A percentile compares a stretch with the other conserved stretches of the same genome.
Conservation (phyloP, 2,797 vertebrate species). For the Pantherophis vulpinus region DNA sequence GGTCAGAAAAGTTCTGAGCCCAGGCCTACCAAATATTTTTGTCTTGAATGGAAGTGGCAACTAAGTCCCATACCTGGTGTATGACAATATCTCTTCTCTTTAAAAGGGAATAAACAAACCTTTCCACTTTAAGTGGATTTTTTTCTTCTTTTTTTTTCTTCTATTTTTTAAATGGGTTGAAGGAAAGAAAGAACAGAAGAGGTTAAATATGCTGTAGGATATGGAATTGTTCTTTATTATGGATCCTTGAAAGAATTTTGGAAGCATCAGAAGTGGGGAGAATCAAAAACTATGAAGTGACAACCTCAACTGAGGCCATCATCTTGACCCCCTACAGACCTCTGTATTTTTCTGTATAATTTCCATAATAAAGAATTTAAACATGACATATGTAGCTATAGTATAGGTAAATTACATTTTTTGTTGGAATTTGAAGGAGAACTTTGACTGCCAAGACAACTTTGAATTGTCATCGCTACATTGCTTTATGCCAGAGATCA, state of each 20-base stretch:
- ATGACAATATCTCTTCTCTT: conserved; percentile 58
- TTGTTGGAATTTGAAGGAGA: not conserved
- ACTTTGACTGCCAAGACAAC: conserved; percentile 58
- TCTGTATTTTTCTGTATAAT: conserved; percentile 52
- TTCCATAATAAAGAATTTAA: conserved; percentile 63
- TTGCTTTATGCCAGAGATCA: conserved; percentile 57
- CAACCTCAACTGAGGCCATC: not conserved
- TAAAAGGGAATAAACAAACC: conserved; percentile 52
- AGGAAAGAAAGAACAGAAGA: conserved; percentile 35
- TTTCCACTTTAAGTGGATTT: conserved; percentile 48
- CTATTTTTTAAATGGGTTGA: conserved; percentile 41
- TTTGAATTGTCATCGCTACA: conserved; percentile 62
- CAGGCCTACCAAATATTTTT: not conserved
- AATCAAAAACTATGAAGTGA: not conserved
- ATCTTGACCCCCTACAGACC: not conserved
- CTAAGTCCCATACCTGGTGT: conserved; percentile 59
- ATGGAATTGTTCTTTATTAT: conserved; percentile 44
- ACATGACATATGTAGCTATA: conserved; percentile 66
- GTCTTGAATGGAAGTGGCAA: not conserved
- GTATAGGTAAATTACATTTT: conserved; percentile 61
- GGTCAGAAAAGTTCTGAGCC: not conserved
- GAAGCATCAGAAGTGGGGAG: not conserved
- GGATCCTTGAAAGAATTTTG: conserved; percentile 32
- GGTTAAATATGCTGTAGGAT: conserved; percentile 36
- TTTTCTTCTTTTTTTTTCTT: not conserved